Conservation (phyloP, 2,113 vertebrate genomes). For the Platanista minor region DNA sequence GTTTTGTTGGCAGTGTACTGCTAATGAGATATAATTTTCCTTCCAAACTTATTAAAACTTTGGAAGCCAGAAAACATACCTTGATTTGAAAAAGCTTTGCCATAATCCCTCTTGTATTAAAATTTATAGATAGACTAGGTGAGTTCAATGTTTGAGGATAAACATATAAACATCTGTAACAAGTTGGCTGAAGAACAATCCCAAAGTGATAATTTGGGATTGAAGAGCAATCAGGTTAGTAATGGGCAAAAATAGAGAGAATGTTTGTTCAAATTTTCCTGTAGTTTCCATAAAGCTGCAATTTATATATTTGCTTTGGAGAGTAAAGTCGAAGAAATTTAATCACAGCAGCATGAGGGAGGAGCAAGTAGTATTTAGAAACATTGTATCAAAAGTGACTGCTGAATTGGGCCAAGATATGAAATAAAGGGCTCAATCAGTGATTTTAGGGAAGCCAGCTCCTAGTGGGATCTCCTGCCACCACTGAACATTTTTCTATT, state of each 20-base stretch:
- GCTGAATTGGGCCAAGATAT: background rate
- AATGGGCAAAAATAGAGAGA: background rate
- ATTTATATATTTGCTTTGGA: background rate
- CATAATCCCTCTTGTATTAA: no score
- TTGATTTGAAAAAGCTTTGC: background rate
- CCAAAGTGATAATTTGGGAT: background rate
- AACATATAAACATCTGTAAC: background rate
- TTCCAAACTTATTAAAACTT: background rate
- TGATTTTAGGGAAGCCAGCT: background rate
- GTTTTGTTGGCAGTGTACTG: background rate
- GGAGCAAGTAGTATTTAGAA: background rate
- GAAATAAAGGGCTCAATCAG: background rate
- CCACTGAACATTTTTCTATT: background rate
- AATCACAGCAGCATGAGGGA: background rate
- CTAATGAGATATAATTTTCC: background rate
- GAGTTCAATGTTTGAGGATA: background rate
- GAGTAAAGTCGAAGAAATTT: background rate
- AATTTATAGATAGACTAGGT: background rate
- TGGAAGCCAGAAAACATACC: background rate
- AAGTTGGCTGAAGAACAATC: background rate
- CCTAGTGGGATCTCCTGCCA: background rate
- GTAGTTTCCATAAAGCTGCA: background rate
- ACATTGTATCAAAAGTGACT: background rate
- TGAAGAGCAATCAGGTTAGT: background rate
- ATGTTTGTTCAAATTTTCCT: background rate